Evolutionary conservation across 2,888 invertebrate genomes (phyloP), one percentile per base, ranked within the genome.

Genomic region (Eupithecia vulgata): DNA sequence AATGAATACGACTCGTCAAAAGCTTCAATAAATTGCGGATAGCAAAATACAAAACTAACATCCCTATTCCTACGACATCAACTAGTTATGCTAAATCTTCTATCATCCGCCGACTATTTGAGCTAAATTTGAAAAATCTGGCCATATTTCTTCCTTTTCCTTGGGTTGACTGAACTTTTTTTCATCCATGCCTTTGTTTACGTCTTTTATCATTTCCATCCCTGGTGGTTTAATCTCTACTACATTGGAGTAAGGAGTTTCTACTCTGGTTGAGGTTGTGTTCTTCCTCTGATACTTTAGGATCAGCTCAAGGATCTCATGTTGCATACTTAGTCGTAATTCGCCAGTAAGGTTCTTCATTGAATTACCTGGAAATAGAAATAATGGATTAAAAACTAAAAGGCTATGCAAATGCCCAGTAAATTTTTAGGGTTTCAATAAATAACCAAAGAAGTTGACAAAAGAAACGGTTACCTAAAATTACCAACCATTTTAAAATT

Each of bases 121-220:
- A 15, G 90, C 93, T 69, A 94, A 85, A 78, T 93, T 93, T 0
- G 87, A 81, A 67, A 94, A 94, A 75, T 93, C 94, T 0, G 93
- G 89, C 94, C 94, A 94, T 0, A 81, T 79, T 17, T 93, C 94
- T 2, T 94, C 93, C 0, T 91, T 91, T 0, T 92, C 93, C 70
- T 92, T 92, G 0, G 74, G 35, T 6, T 62, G 34, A 6, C 69
- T 42, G 12, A 74, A 48, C 65, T 87, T 91, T 66, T 83, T 90
- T 4, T 90, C 90, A 0, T 79, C 8, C 57, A 57, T 64, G 12
- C n/a, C 62, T n/a, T 35, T 35, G 76, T 86, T 90, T 0, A 81
- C 35, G 0, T 88, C 88, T 67, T 84, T 88, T 6, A 81, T 7
- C 0, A 66, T 45, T 7, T 42, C 70, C 17, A 70, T 30, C 30